Conservation (phyloP, 2,888 invertebrate species). For the Rhabditoides inermis region DNA sequence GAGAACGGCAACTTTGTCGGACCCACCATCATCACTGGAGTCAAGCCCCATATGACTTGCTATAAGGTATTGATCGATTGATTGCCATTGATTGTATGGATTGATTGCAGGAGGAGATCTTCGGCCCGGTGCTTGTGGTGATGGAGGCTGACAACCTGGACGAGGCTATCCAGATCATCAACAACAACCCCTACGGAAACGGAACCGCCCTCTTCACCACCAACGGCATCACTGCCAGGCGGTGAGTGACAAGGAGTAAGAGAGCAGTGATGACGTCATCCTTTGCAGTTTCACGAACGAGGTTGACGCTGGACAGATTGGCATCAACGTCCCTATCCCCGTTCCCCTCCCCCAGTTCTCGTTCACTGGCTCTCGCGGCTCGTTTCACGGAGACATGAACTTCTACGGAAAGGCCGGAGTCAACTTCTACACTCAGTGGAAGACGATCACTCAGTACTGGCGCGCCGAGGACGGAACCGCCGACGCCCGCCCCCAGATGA, state of each 20-base stretch:
- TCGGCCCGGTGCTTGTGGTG: slow-evolving; percentile 87
- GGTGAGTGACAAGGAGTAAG: slow-evolving; percentile 86
- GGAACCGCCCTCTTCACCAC: slow-evolving; percentile 97
- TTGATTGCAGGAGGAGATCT: slow-evolving; percentile 80
- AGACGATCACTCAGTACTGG: slow-evolving; percentile 95
- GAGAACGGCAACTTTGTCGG: slow-evolving; percentile 97
- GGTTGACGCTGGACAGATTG: slow-evolving; percentile 46
- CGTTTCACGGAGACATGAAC: slow-evolving; percentile 88
- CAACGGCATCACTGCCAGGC: slow-evolving; percentile 88
- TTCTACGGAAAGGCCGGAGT: slow-evolving; percentile 92
- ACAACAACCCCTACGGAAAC: slow-evolving; percentile 89
- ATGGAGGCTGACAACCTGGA: slow-evolving; percentile 80
- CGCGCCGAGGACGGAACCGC: slow-evolving; percentile 67
- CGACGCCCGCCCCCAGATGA: slow-evolving; percentile 47
- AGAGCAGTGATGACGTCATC: slow-evolving; percentile 62
- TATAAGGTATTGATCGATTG: too few relatives aligned
- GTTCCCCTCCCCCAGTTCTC: slow-evolving; percentile 99
- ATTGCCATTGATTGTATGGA: too few relatives aligned
- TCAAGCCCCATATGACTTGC: slow-evolving; percentile 57
- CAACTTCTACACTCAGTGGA: slow-evolving; percentile 92
- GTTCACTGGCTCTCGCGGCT: slow-evolving; percentile 90
- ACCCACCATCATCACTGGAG: slow-evolving; percentile 81
- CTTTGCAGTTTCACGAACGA: slow-evolving; percentile 43
- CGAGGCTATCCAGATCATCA: slow-evolving; percentile 83
- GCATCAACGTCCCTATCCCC: slow-evolving; percentile 84